Conservation (phyloP, 2,113 vertebrate species). For the Hypocryptadius cinnamomeus region DNA sequence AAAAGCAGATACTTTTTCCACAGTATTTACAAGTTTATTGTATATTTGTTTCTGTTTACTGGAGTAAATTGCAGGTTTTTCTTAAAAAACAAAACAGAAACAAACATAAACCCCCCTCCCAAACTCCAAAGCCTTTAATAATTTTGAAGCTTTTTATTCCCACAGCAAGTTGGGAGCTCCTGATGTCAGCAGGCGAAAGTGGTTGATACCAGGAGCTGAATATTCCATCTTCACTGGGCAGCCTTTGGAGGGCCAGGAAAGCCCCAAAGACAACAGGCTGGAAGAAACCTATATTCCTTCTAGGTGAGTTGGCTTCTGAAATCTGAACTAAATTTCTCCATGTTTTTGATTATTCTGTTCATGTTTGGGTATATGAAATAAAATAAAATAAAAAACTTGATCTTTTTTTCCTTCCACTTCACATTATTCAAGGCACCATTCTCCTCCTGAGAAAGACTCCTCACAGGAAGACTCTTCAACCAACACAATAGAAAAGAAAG, state of each 20-base stretch:
- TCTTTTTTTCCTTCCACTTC: neutral
- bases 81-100: neutral
- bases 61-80: neutral
- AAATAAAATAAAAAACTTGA: neutral
- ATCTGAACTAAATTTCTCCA: neutral
- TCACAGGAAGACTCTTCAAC: constrained; percentile 41
- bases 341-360: neutral
- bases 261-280: constrained; percentile 7
- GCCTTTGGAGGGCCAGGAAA: constrained; percentile 57
- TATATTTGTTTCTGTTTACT: neutral
- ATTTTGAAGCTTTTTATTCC: constrained; percentile 61
- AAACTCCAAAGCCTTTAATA: constrained; percentile 11
- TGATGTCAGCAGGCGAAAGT: constrained; percentile 76
- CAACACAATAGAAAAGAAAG: constrained; percentile 56
- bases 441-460: constrained; percentile 72
- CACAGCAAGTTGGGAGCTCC: constrained; percentile 62
- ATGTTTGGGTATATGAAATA: neutral
- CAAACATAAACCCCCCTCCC: neutral
- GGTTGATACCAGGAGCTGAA: constrained; percentile 69
- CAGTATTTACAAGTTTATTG: neutral
- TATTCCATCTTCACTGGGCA: constrained; percentile 77
- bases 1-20: neutral
- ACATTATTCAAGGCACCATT: constrained; percentile 56
- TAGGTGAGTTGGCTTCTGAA: constrained; percentile 45
- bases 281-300: constrained; percentile 21